phyloP scores from a whole-genome alignment of 2,113 vertebrate genomes.

The Lampris megalopsis region DNA sequence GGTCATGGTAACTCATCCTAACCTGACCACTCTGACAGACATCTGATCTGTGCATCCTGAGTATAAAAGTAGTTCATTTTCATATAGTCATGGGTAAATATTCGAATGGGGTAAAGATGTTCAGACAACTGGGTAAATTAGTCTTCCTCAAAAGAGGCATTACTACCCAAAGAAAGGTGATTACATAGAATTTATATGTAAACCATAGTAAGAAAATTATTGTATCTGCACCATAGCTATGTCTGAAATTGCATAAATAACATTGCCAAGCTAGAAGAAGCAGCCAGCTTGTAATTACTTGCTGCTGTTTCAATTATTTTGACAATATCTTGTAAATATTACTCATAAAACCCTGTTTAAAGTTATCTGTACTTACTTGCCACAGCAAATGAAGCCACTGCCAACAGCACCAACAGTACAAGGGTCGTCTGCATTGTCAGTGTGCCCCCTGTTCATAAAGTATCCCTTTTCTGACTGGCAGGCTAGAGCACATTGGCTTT shows the following conservation, averaged over 20 bases:
- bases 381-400: conserved; percentile 45
- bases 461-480: conserved; percentile 56
- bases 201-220: neutral
- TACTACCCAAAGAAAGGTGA: too few relatives aligned
- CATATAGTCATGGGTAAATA: too few relatives aligned
- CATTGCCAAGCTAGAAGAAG: neutral
- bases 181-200: neutral
- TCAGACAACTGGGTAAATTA: too few relatives aligned
- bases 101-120: too few relatives aligned
- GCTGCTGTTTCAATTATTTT: neutral
- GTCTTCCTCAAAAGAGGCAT: too few relatives aligned
- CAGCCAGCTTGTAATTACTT: neutral
- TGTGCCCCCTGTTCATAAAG: conserved; percentile 22
- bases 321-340: neutral
- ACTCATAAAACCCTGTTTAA: neutral
- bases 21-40: too few relatives aligned
- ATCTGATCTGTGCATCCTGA: too few relatives aligned
- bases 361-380: conserved; percentile 71
- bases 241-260: neutral
- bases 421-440: conserved; percentile 57
- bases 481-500: conserved; percentile 41
- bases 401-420: conserved; percentile 63
- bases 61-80: too few relatives aligned
- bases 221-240: neutral
- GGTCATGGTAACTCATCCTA: too few relatives aligned